Conservation (phyloP, 2,113 vertebrate species). For the Serilophus lunatus region DNA sequence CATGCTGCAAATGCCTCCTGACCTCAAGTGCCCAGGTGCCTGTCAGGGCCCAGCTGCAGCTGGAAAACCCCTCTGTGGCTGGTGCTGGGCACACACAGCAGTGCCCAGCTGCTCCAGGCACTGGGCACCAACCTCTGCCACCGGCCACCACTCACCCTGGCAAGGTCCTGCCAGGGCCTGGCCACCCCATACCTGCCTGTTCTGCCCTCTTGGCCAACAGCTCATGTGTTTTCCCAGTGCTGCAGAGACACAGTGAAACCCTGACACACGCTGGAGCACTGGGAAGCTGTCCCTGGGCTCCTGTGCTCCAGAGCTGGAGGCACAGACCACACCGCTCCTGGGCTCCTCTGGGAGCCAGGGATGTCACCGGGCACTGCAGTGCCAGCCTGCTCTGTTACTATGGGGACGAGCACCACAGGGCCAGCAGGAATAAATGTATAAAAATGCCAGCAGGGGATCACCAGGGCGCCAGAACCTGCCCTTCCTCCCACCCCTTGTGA, state of each 20-base stretch:
- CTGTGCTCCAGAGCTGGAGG: background rate
- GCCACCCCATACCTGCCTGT: background rate
- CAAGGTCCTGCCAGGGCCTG: background rate
- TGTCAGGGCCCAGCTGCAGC: background rate
- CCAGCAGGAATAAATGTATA: background rate
- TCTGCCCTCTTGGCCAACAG: accelerated
- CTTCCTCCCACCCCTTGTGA: background rate
- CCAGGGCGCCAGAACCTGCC: background rate
- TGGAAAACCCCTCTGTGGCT: constrained; percentile 56
- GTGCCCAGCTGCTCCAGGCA: background rate
- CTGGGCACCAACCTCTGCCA: background rate
- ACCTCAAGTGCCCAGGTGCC: background rate
- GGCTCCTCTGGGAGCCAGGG: background rate
- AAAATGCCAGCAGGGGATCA: background rate
- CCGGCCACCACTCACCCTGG: accelerated
- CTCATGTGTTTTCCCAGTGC: background rate
- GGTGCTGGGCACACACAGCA: background rate
- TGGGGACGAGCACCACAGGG: background rate
- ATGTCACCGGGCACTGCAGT: background rate
- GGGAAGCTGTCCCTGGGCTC: accelerated
- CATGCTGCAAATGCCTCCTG: background rate
- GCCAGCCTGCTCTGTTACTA: background rate
- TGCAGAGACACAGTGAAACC: background rate
- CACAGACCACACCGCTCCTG: accelerated
- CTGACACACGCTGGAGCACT: accelerated